Percentiles rank a stretch among this genome's conserved stretches.
Evolutionary conservation across 1,140 invertebrate genomes (phyloP).

Genomic region (Philotrypesis tridentata): DNA sequence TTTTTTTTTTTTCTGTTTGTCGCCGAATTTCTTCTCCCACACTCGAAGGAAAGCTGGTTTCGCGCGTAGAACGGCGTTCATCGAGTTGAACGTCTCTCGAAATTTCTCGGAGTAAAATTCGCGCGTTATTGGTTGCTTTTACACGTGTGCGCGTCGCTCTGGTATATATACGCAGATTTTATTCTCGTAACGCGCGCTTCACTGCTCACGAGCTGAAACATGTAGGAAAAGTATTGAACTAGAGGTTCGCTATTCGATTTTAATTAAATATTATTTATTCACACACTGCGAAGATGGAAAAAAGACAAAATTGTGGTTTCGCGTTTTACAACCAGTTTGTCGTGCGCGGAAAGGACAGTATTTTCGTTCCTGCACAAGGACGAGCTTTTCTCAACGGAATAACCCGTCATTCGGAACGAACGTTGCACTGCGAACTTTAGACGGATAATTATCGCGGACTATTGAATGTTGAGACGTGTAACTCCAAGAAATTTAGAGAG

Average conservation of each 20-base stretch:
- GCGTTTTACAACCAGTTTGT: not conserved
- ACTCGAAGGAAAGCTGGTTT: not conserved
- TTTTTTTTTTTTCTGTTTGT: slow-evolving; percentile 31
- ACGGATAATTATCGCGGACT: not conserved
- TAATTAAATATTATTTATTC: not conserved
- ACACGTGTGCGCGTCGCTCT: not conserved
- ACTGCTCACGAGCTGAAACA: not conserved
- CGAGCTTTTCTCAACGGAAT: not conserved
- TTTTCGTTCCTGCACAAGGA: not conserved
- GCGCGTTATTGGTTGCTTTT: not conserved
- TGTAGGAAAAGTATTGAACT: not conserved
- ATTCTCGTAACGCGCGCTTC: not conserved
- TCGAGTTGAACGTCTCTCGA: not conserved
- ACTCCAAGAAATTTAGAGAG: slow-evolving; percentile 14
- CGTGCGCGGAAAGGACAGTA: not conserved
- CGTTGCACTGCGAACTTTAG: not conserved
- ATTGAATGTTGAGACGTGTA: not conserved
- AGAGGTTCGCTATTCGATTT: not conserved
- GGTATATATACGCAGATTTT: not conserved
- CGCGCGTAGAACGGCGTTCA: not conserved
- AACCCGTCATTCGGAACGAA: not conserved
- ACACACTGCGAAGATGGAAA: not conserved
- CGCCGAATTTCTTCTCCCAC: not conserved
- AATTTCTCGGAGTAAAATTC: slow-evolving; percentile 17
- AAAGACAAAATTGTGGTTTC: not conserved